Conservation (phyloP, 2,888 invertebrate species). For the Rhagium mordax region DNA sequence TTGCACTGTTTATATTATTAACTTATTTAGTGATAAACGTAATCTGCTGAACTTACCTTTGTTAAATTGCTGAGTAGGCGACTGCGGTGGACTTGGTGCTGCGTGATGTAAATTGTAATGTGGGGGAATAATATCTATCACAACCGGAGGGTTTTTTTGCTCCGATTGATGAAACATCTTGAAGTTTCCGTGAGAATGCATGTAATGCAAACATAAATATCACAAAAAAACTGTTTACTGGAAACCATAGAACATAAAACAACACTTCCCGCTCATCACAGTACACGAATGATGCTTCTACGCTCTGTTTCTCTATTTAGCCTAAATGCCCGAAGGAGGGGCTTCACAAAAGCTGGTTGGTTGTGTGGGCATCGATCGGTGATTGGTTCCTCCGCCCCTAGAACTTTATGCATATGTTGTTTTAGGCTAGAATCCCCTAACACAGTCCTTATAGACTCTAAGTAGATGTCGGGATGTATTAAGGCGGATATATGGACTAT, state of each 20-base stretch:
- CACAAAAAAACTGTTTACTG: constrained; percentile 16
- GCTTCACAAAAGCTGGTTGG: constrained; percentile 61
- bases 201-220: constrained; percentile 2
- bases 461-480: constrained; percentile 68
- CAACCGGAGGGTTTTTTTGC: constrained; percentile 70
- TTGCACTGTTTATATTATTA: not conserved
- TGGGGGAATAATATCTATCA: constrained; percentile 75
- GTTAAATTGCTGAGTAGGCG: constrained; percentile 68
- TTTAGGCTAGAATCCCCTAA: constrained; percentile 56
- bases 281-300: not conserved
- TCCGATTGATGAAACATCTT: constrained; percentile 64
- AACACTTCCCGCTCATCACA: too few species aligned
- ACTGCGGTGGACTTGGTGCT: constrained; percentile 71
- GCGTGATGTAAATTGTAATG: constrained; percentile 69
- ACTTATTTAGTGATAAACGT: not conserved
- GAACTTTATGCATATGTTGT: constrained; percentile 46
- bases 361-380: constrained; percentile 62
- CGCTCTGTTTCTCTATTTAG: constrained; percentile 40
- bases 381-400: constrained; percentile 62
- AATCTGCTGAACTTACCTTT: constrained; percentile 61
- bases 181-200: constrained; percentile 44
- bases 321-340: constrained; percentile 53
- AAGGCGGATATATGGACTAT: constrained; percentile 63
- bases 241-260: too few species aligned
- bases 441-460: constrained; percentile 65